Conservation (phyloP, 1,140 invertebrate species). For the Apis dorsata region DNA sequence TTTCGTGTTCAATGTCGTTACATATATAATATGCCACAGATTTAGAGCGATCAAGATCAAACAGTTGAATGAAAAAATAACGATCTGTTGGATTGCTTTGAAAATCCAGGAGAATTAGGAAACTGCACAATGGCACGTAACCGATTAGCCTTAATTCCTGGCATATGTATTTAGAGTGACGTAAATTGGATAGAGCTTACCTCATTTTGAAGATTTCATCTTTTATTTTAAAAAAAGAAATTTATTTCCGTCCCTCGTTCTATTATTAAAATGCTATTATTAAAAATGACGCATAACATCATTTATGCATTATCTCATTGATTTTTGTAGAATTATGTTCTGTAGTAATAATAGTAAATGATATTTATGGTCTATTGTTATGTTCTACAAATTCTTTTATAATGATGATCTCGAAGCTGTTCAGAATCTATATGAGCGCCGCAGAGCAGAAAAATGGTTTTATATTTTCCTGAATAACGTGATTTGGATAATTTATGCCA, state of each 20-base stretch:
- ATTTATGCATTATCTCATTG: too few relatives aligned
- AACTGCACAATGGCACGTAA: conserved; percentile 59
- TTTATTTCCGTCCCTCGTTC: neutral
- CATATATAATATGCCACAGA: conserved; percentile 56
- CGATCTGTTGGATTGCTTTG: conserved; percentile 41
- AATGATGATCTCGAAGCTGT: conserved; percentile 68
- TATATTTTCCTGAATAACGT: conserved; percentile 70
- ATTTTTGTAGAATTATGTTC: conserved; percentile 58
- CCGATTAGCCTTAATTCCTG: neutral
- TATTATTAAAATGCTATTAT: neutral
- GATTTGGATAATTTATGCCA: conserved; percentile 69
- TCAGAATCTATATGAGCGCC: conserved; percentile 71
- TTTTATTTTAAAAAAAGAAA: neutral
- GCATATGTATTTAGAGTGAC: neutral
- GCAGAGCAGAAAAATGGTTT: conserved; percentile 63
- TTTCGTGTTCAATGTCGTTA: conserved; percentile 63
- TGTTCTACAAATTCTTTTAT: conserved; percentile 70
- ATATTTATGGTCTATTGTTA: conserved; percentile 64
- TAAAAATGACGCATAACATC: neutral
- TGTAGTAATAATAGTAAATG: conserved; percentile 61
- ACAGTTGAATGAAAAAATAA: conserved; percentile 38
- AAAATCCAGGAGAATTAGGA: conserved; percentile 63
- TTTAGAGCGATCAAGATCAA: conserved; percentile 63
- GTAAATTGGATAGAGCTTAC: neutral
- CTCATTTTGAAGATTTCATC: neutral